Conservation (phyloP, 2,888 invertebrate genomes). For the Periphyllus acericola region DNA sequence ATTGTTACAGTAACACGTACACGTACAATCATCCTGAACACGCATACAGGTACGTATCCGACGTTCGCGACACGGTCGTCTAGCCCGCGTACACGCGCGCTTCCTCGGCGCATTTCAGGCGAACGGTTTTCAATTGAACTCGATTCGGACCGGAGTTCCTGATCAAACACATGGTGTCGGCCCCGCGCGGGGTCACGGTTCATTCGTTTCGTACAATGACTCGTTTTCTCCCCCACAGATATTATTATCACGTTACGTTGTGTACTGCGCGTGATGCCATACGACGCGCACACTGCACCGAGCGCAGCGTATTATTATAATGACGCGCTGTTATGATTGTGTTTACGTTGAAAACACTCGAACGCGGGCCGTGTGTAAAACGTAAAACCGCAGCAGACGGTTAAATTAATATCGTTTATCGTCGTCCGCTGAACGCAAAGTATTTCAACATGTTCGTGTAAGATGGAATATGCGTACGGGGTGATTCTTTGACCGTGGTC, state of each 20-base stretch:
- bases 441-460: too few species aligned
- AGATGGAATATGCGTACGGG: too few species aligned
- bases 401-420: slow-evolving; percentile 24
- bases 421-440: neutral
- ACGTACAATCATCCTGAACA: too few species aligned
- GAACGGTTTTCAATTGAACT: slow-evolving; percentile 54
- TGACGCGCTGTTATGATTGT: too few species aligned
- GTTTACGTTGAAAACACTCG: neutral
- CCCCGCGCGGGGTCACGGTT: slow-evolving; percentile 39
- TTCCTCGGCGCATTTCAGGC: too few species aligned
- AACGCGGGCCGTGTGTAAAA: neutral
- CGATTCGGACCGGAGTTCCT: slow-evolving; percentile 58
- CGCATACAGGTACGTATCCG: too few species aligned
- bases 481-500: too few species aligned
- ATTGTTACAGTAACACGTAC: too few species aligned
- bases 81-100: neutral
- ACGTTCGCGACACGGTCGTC: too few species aligned
- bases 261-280: neutral
- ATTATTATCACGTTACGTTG: neutral
- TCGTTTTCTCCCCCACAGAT: slow-evolving; percentile 25
- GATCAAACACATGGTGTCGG: slow-evolving; percentile 54
- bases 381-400: neutral
- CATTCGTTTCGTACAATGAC: slow-evolving; percentile 60
- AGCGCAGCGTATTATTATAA: neutral
- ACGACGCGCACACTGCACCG: neutral